Evolutionary conservation across 37 sponge, comb jelly and placozoan genomes (phyloP).

Genomic region (Sycon ciliatum): DNA sequence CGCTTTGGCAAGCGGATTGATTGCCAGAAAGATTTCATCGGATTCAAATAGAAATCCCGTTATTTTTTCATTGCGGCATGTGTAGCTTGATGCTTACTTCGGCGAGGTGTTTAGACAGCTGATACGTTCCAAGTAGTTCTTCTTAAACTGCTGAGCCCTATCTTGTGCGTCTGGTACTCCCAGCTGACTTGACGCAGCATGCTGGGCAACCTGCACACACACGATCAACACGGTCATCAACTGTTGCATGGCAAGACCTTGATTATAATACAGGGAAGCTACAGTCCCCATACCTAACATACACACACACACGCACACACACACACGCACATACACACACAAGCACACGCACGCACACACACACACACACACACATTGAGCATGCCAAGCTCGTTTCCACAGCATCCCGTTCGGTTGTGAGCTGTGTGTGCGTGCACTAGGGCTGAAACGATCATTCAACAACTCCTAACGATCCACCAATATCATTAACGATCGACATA

Average conservation of each 20-base stretch:
- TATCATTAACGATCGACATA: no score
- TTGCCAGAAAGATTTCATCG: conserved; percentile 1
- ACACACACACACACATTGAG: not conserved
- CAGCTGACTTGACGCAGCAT: not conserved
- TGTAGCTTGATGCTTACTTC: not conserved
- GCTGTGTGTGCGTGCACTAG: no score
- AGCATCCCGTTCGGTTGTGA: no score
- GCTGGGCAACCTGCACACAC: not conserved
- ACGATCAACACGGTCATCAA: not conserved
- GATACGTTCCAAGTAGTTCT: not conserved
- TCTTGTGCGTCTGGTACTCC: not conserved
- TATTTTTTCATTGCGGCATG: not conserved
- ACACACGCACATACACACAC: not conserved
- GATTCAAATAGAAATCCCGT: not conserved
- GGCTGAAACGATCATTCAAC: no score
- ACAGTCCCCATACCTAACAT: not conserved
- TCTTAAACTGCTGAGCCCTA: not conserved
- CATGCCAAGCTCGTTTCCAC: no score
- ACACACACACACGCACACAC: not conserved
- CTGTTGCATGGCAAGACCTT: no score
- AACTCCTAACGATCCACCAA: no score
- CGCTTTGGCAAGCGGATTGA: not conserved
- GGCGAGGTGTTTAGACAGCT: not conserved
- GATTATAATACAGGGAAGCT: not conserved
- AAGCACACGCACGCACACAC: not conserved